phyloP scores from a whole-genome alignment of 1,140 invertebrate species.

The Euschistus heros region DNA sequence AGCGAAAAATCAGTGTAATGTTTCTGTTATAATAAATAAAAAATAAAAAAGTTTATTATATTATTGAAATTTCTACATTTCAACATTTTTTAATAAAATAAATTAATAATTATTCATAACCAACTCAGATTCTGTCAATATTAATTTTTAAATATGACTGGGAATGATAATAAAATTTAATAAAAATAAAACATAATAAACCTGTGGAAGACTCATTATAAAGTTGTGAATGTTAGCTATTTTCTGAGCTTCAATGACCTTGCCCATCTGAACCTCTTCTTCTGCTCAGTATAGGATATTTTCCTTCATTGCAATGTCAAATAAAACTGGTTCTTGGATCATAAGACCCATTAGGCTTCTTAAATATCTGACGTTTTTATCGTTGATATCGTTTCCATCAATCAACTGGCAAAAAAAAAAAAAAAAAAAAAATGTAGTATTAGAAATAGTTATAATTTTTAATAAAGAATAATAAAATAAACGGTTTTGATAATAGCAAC shows the following conservation, averaged over 20 bases:
- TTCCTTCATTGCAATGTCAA: constrained; percentile 60
- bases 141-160: too few relatives aligned
- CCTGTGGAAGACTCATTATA: constrained; percentile 62
- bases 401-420: constrained; percentile 3
- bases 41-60: too few relatives aligned
- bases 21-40: too few relatives aligned
- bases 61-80: too few relatives aligned
- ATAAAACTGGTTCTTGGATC: constrained; percentile 68
- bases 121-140: too few relatives aligned
- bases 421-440: too few relatives aligned
- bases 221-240: constrained; percentile 81
- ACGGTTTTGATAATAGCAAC: too few relatives aligned
- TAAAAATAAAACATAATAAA: constrained; percentile 33
- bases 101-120: too few relatives aligned
- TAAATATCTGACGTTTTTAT: constrained; percentile 59
- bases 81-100: too few relatives aligned
- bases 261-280: constrained; percentile 36
- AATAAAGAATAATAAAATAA: too few relatives aligned
- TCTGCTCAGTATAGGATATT: constrained; percentile 63
- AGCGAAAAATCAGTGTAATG: too few relatives aligned
- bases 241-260: constrained; percentile 66
- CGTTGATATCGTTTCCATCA: constrained; percentile 45
- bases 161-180: neutral
- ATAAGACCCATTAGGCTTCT: constrained; percentile 63
- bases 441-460: too few relatives aligned